phyloP scores from a whole-genome alignment of 2,888 invertebrate species.

The Nesidiocoris tenuis region DNA sequence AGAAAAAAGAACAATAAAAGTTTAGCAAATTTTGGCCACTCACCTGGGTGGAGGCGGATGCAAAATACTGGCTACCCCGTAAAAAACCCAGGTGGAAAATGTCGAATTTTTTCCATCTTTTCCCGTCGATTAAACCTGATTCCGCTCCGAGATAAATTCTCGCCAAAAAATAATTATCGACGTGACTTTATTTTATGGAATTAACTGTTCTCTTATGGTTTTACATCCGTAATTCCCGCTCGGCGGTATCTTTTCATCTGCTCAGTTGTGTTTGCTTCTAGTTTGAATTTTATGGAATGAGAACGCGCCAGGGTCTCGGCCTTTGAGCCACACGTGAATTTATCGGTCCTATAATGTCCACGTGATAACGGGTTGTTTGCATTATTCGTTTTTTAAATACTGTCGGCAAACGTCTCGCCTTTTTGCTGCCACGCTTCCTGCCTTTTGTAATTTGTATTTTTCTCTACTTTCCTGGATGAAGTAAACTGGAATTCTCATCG shows the following conservation, averaged over 20 bases:
- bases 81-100: too few species aligned
- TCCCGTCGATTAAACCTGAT: too few species aligned
- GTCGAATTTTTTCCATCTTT: too few species aligned
- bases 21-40: too few species aligned
- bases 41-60: too few species aligned
- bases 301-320: background rate
- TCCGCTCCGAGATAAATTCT: too few species aligned
- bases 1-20: too few species aligned
- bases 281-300: background rate
- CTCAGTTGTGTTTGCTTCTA: background rate
- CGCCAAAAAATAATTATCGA: too few species aligned
- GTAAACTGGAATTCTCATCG: slow-evolving; percentile 2
- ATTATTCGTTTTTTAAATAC: background rate
- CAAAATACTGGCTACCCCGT: too few species aligned
- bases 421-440: slow-evolving; percentile 21
- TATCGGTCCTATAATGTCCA: background rate
- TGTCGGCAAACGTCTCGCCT: background rate
- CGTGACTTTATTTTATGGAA: too few species aligned
- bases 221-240: too few species aligned
- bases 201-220: too few species aligned
- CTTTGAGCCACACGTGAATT: background rate
- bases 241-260: background rate
- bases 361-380: background rate
- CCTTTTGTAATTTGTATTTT: background rate
- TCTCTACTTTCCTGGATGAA: slow-evolving; percentile 1